phyloP scores from a whole-genome alignment of 37 sponge, comb jelly and placozoan genomes.

The Ianthella basta region DNA sequence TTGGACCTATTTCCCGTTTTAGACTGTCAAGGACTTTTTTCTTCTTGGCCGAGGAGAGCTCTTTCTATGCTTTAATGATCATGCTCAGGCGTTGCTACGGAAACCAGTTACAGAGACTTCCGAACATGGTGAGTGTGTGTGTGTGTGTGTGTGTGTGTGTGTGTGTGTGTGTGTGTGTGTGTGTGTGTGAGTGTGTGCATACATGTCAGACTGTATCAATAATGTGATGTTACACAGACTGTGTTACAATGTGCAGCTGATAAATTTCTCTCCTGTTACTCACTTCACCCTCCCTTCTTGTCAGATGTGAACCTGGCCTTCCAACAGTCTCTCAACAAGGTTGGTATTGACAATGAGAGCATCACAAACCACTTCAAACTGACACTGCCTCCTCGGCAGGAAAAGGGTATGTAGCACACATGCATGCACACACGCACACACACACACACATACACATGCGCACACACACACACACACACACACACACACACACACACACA shows the following conservation, averaged over 20 bases:
- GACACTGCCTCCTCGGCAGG: background rate
- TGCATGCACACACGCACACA: too few relatives aligned
- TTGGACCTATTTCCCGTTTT: background rate
- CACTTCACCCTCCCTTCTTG: background rate
- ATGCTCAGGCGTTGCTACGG: conserved; percentile 67
- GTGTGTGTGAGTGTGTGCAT: conserved; percentile 14
- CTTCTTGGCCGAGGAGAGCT: conserved; percentile 96
- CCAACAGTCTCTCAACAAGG: conserved; percentile 67
- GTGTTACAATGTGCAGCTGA: too few relatives aligned
- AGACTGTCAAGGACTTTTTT: conserved; percentile 88
- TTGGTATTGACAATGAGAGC: conserved; percentile 14
- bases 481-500: background rate
- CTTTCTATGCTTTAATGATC: conserved; percentile 82
- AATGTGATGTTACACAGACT: background rate
- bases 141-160: conserved; percentile 27
- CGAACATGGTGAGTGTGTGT: conserved; percentile 65
- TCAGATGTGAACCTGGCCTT: conserved; percentile 85
- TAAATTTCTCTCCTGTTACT: too few relatives aligned
- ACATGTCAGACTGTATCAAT: background rate
- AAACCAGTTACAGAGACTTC: conserved; percentile 57
- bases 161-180: conserved; percentile 17
- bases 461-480: conserved; percentile 22
- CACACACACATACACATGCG: background rate
- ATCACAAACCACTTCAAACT: conserved; percentile 6
- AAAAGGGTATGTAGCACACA: background rate